Conservation (phyloP, 1,140 invertebrate genomes). For the Sesamia nonagrioides region DNA sequence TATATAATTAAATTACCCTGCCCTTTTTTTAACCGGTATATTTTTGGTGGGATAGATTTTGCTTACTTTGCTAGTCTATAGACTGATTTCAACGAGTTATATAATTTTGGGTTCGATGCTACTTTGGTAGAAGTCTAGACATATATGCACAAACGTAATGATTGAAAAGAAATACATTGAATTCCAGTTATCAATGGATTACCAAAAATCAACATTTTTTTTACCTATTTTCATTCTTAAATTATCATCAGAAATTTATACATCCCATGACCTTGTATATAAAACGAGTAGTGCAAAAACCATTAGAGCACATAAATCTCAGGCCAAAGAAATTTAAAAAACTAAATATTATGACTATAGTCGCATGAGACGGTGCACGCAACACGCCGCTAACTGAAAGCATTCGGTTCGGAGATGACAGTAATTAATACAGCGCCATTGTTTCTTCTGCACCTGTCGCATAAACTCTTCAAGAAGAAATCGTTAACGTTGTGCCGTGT, state of each 20-base stretch:
- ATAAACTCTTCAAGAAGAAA: conserved; percentile 24
- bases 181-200: too few species aligned
- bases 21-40: too few species aligned
- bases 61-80: not conserved
- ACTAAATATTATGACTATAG: conserved; percentile 23
- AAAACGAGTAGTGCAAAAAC: not conserved
- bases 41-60: too few species aligned
- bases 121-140: not conserved
- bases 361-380: conserved; percentile 18
- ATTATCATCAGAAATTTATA: not conserved
- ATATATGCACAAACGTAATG: not conserved
- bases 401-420: conserved; percentile 33
- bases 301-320: not conserved
- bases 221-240: too few species aligned
- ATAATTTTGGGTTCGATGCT: not conserved
- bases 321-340: conserved; percentile 3
- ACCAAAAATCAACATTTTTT: too few species aligned
- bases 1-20: too few species aligned
- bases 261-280: not conserved
- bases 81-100: not conserved
- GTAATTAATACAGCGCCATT: conserved; percentile 35
- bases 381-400: conserved; percentile 25
- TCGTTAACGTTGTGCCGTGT: not conserved
- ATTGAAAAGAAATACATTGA: too few species aligned
- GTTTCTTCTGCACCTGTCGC: conserved; percentile 29